These are phyloP conservation scores for Petrosia ficiformis DNA, from an alignment of 37 sponge, comb jelly and placozoan genomes.

Conservation along the genomic window DNA sequence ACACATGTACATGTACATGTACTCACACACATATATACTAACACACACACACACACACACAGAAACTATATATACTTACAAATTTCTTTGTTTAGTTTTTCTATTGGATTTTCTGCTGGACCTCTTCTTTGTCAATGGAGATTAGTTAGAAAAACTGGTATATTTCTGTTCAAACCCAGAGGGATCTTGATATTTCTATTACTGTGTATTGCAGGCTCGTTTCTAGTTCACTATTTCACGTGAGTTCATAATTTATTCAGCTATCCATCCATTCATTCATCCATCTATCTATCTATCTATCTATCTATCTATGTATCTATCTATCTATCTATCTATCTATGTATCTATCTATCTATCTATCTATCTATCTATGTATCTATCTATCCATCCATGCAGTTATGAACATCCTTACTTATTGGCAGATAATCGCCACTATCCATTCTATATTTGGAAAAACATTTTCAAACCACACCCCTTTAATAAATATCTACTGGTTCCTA, in stretches of 20 bases:
- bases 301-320: constrained; percentile 5
- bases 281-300: background rate
- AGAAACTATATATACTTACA: too few relatives aligned
- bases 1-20: too few relatives aligned
- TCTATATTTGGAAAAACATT: constrained; percentile 93
- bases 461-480: constrained; percentile 19
- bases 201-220: background rate
- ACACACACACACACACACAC: too few relatives aligned
- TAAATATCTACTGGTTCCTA: constrained; percentile 34
- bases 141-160: constrained; percentile 1
- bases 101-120: constrained; percentile 44
- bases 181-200: background rate
- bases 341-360: constrained; percentile 1
- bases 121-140: constrained; percentile 33
- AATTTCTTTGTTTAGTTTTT: too few relatives aligned
- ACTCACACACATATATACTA: too few relatives aligned
- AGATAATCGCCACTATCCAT: constrained; percentile 95
- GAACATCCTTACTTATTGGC: constrained; percentile 89
- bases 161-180: too few relatives aligned
- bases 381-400: constrained; percentile 28
- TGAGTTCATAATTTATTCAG: constrained; percentile 14
- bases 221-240: constrained; percentile 59
- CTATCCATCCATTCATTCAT: constrained; percentile 6
- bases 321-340: constrained; percentile 1
- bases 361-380: background rate